Evolutionary conservation across 2,888 invertebrate species (phyloP).

Genomic region (Anthrax anthrax): DNA sequence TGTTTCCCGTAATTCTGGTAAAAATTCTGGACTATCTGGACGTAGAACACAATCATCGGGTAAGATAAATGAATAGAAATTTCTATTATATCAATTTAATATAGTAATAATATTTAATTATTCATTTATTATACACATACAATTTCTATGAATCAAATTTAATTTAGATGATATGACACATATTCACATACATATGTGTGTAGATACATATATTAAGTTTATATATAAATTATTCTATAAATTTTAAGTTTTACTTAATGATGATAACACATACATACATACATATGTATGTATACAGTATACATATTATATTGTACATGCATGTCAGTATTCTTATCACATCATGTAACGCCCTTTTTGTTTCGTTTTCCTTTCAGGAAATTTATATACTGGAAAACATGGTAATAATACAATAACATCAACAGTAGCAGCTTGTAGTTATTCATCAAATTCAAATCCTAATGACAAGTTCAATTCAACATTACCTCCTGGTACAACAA

Average conservation of each 20-base stretch:
- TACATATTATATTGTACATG: too few relatives aligned
- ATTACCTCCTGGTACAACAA: not conserved
- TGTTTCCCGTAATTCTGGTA: slow-evolving; percentile 60
- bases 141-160: too few relatives aligned
- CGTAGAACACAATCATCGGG: slow-evolving; percentile 16
- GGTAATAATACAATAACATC: not conserved
- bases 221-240: too few relatives aligned
- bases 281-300: not conserved
- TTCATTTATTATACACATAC: too few relatives aligned
- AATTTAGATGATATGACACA: too few relatives aligned
- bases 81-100: too few relatives aligned
- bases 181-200: too few relatives aligned
- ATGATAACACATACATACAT: not conserved
- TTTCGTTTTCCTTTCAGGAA: not conserved
- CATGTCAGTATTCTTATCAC: too few relatives aligned
- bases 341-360: not conserved
- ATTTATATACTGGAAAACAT: slow-evolving; percentile 6
- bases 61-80: slow-evolving; percentile 3
- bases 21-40: slow-evolving; percentile 26
- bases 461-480: not conserved
- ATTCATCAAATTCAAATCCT: not conserved
- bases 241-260: too few relatives aligned
- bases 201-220: too few relatives aligned
- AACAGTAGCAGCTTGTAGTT: not conserved
- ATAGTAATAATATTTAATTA: too few relatives aligned